Percentiles rank a stretch among this genome's conserved stretches.
phyloP scores from a whole-genome alignment of 2,113 vertebrate species.

The Labrus mixtus region DNA sequence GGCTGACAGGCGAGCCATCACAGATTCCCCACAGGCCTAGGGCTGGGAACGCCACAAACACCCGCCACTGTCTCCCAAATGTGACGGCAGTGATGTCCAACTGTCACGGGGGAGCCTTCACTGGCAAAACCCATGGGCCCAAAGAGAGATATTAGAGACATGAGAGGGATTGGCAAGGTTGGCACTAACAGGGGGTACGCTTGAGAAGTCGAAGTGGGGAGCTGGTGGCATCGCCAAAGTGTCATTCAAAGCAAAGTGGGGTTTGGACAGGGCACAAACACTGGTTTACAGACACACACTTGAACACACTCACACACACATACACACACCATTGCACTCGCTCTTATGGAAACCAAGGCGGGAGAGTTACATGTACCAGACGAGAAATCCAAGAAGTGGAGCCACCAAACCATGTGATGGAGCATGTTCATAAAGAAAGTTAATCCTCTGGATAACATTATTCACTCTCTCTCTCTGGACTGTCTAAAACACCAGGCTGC shows the following conservation, averaged over 20 bases:
- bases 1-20: constrained; percentile 86
- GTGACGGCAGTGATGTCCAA: constrained; percentile 80
- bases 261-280: constrained; percentile 81
- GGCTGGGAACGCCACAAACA: constrained; percentile 81
- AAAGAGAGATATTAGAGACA: constrained; percentile 87
- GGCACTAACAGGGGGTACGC: constrained; percentile 76
- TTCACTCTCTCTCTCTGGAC: constrained; percentile 18
- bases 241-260: constrained; percentile 87
- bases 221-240: constrained; percentile 82
- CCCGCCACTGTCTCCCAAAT: constrained; percentile 80
- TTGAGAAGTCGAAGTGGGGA: constrained; percentile 82
- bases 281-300: constrained; percentile 64
- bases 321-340: constrained; percentile 52
- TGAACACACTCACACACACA: constrained; percentile 41
- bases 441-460: constrained; percentile 14
- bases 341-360: constrained; percentile 65
- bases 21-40: constrained; percentile 80
- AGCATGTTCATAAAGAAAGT: constrained; percentile 7
- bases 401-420: constrained; percentile 41
- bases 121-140: constrained; percentile 79
- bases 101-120: constrained; percentile 82
- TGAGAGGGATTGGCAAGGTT: constrained; percentile 84
- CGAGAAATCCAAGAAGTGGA: constrained; percentile 51
- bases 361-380: constrained; percentile 67
- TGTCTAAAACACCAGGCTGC: background rate